Evolutionary conservation across 2,113 vertebrate species (phyloP).

Genomic region (Serilophus lunatus): DNA sequence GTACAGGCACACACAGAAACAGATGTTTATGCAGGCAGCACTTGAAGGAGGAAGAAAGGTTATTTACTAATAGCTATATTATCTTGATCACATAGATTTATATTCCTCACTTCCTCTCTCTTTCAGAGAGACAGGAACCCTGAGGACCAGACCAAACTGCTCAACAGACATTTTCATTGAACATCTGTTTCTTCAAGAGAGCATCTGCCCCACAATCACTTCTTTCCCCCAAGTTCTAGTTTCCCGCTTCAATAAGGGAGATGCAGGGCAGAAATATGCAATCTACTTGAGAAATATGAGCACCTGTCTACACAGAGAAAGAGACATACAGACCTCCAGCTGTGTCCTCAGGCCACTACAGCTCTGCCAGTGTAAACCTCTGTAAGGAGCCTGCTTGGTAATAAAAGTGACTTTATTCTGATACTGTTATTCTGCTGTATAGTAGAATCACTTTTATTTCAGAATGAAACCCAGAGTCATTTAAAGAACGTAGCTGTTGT

Average conservation of each 20-base stretch:
- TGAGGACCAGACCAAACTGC: neutral
- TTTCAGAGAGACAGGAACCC: neutral
- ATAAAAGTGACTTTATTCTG: neutral
- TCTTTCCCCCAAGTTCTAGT: neutral
- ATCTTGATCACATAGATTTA: slow-evolving; percentile 34
- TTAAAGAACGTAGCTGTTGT: neutral
- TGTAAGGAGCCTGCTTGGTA: neutral
- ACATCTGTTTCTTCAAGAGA: neutral
- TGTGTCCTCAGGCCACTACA: neutral
- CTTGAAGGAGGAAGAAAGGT: neutral
- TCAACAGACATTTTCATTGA: neutral
- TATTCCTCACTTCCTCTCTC: neutral
- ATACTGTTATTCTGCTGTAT: neutral
- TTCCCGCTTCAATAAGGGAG: neutral
- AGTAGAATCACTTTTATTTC: neutral
- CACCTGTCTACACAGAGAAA: neutral
- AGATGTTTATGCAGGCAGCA: neutral
- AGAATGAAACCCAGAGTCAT: neutral
- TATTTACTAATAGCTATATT: slow-evolving; percentile 17
- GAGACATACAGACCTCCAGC: neutral
- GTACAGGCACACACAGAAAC: neutral
- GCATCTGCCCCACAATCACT: neutral
- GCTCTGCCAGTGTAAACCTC: neutral
- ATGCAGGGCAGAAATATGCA: neutral
- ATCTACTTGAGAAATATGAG: neutral